Conservation (phyloP, 2,113 vertebrate genomes). For the Crotalus viridis region DNA sequence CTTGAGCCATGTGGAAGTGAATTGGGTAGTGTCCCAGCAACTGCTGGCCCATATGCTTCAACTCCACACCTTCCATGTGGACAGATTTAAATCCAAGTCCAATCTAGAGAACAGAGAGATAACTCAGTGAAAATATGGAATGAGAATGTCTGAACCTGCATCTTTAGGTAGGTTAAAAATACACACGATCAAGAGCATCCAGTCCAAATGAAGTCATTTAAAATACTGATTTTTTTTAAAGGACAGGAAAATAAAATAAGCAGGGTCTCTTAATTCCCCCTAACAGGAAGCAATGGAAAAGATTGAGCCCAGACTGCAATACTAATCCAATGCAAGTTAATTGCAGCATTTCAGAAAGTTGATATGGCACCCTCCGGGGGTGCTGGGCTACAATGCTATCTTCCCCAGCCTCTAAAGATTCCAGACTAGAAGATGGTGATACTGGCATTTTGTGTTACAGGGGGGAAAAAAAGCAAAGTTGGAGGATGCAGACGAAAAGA, state of each 20-base stretch:
- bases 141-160: not conserved
- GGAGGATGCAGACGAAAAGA: not conserved
- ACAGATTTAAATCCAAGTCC: constrained; percentile 82
- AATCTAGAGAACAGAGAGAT: constrained; percentile 71
- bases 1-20: constrained; percentile 94
- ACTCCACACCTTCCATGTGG: constrained; percentile 87
- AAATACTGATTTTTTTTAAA: not conserved
- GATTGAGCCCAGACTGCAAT: not conserved
- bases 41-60: constrained; percentile 95
- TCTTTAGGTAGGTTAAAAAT: not conserved
- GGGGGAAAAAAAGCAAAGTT: not conserved
- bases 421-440: not conserved
- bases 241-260: not conserved
- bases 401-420: not conserved
- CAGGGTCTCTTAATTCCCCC: not conserved
- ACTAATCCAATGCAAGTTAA: too few species aligned
- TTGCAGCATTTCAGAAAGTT: not conserved
- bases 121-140: not conserved
- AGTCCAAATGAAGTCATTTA: not conserved
- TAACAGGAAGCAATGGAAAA: not conserved
- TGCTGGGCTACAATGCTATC: not conserved
- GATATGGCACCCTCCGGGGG: not conserved
- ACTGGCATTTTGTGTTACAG: not conserved
- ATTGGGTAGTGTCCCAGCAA: constrained; percentile 93
- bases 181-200: not conserved